Conservation (phyloP, 2,888 invertebrate species). For the Ceramica pisi region DNA sequence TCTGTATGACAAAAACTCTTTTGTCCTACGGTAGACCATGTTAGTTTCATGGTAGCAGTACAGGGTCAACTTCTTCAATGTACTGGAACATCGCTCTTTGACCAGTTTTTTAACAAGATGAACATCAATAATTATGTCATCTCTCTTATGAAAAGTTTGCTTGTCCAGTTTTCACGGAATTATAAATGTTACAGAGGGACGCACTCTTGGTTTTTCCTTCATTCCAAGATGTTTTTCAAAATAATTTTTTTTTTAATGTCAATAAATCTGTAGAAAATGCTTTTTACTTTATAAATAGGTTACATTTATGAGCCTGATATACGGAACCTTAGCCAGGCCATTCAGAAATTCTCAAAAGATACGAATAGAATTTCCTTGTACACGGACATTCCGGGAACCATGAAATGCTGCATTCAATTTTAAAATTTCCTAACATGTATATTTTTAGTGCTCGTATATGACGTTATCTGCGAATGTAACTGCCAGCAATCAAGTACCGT, state of each 20-base stretch:
- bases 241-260: background rate
- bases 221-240: background rate
- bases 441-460: slow-evolving; percentile 58
- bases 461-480: slow-evolving; percentile 30
- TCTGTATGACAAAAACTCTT: too few relatives aligned
- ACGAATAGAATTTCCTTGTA: slow-evolving; percentile 70
- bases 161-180: background rate
- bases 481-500: slow-evolving; percentile 31
- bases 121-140: background rate
- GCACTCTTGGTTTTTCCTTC: background rate
- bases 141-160: background rate
- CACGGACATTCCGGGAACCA: slow-evolving; percentile 63
- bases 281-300: slow-evolving; percentile 4
- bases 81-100: background rate
- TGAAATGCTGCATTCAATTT: slow-evolving; percentile 73
- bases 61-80: too few relatives aligned
- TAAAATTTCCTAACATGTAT: slow-evolving; percentile 62
- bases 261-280: background rate
- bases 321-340: slow-evolving; percentile 61
- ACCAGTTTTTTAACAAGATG: background rate
- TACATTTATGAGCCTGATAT: slow-evolving; percentile 57
- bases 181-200: background rate
- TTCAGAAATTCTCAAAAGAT: slow-evolving; percentile 67
- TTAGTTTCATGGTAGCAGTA: too few relatives aligned
- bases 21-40: too few relatives aligned